phyloP scores from a whole-genome alignment of 92 coral and sea anemone species.

The Meandrina meandrites region DNA sequence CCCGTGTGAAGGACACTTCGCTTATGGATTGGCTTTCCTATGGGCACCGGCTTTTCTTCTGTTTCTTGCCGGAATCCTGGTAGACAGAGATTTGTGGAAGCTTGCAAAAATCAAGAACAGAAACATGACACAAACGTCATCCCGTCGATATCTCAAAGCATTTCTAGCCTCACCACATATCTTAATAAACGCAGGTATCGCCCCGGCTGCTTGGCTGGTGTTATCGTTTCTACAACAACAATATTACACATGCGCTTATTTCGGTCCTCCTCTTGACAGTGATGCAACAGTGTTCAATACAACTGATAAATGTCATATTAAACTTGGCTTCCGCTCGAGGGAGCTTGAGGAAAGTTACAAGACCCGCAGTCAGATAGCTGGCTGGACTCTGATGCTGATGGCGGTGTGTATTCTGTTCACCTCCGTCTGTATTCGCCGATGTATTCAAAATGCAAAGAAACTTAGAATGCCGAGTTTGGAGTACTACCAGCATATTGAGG shows the following conservation, averaged over 20 bases:
- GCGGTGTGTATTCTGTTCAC: slow-evolving; percentile 18
- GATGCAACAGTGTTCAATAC: neutral
- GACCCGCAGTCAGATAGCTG: slow-evolving; percentile 46
- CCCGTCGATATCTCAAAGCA: neutral
- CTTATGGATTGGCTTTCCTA: slow-evolving; percentile 66
- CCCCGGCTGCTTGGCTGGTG: slow-evolving; percentile 58
- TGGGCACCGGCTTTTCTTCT: slow-evolving; percentile 57
- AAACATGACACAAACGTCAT: neutral
- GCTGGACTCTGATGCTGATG: slow-evolving; percentile 32
- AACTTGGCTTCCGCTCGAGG: slow-evolving; percentile 6
- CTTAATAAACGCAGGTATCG: slow-evolving; percentile 32
- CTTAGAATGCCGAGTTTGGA: slow-evolving; percentile 36
- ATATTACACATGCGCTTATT: slow-evolving; percentile 55
- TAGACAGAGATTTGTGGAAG: slow-evolving; percentile 43
- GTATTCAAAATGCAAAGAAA: slow-evolving; percentile 7
- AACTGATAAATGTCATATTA: neutral
- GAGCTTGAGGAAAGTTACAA: slow-evolving; percentile 32
- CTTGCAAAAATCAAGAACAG: neutral
- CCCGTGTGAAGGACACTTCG: slow-evolving; percentile 62
- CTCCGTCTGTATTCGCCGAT: slow-evolving; percentile 25
- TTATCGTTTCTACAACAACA: slow-evolving; percentile 58
- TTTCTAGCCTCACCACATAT: slow-evolving; percentile 11
- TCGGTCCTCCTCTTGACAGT: slow-evolving; percentile 44
- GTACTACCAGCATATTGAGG: slow-evolving; percentile 55
- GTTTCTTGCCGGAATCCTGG: slow-evolving; percentile 54